A percentile compares a stretch with the other conserved stretches of the same genome.
These are phyloP conservation scores for Megathymus violae DNA, from an alignment of 1,140 invertebrate genomes.

Conservation along the genomic window DNA sequence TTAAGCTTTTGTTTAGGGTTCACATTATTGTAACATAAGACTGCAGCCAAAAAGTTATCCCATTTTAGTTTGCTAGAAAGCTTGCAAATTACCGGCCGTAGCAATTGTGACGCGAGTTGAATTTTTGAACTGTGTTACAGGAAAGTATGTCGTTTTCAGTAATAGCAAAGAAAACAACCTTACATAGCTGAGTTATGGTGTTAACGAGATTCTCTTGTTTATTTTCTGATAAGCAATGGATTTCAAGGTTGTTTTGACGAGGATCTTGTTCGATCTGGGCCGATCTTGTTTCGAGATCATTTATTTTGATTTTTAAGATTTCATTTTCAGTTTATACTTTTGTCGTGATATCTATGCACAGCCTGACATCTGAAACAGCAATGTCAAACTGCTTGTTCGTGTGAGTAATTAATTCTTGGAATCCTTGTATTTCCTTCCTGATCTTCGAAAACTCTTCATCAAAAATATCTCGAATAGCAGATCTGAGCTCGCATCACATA, in stretches of 20 bases:
- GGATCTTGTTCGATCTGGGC: constrained; percentile 22
- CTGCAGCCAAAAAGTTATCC: constrained; percentile 29
- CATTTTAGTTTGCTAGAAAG: too few species aligned
- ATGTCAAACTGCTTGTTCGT: constrained; percentile 7
- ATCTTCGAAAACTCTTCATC: constrained; percentile 19
- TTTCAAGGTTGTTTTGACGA: constrained; percentile 30
- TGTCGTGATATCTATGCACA: constrained; percentile 2
- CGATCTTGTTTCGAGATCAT: constrained; percentile 5
- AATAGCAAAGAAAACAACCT: constrained; percentile 21
- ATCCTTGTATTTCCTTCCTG: constrained; percentile 1
- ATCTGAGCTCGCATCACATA: neutral
- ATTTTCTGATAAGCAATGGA: constrained; percentile 25
- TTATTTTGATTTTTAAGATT: constrained; percentile 1
- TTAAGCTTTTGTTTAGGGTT: constrained; percentile 31
- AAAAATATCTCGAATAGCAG: constrained; percentile 12
- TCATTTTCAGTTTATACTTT: neutral
- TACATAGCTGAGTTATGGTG: constrained; percentile 18
- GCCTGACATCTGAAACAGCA: constrained; percentile 4
- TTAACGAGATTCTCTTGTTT: constrained; percentile 27
- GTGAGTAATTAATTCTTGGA: constrained; percentile 5
- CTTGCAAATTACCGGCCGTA: constrained; percentile 30
- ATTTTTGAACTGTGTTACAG: too few species aligned
- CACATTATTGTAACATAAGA: constrained; percentile 25
- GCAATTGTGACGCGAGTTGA: constrained; percentile 23
- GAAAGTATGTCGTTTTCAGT: constrained; percentile 24